Percentiles rank a stretch among this genome's conserved stretches.
Conservation (phyloP, 2,797 vertebrate genomes). For the Halcyon chelicuti region DNA sequence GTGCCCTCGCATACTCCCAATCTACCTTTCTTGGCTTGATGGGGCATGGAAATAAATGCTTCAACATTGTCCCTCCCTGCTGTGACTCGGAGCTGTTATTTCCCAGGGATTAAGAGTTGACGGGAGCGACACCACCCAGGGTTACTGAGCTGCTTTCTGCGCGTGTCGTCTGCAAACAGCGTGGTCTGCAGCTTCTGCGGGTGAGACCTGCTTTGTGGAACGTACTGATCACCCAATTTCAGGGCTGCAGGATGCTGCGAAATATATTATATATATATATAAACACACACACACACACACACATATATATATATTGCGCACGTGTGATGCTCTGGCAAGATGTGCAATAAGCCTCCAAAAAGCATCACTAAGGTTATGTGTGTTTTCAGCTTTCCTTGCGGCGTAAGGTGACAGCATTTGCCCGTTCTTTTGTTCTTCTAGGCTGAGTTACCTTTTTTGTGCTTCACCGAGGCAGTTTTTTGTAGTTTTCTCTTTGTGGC, state of each 20-base stretch:
- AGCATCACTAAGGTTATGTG: not conserved
- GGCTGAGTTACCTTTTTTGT: not conserved
- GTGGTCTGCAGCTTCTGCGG: fast-evolving
- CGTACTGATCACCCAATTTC: not conserved
- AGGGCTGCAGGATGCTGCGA: not conserved
- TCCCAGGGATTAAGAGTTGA: not conserved
- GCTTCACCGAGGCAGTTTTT: not conserved
- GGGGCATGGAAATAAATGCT: not conserved
- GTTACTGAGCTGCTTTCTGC: not conserved
- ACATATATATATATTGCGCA: too few relatives aligned
- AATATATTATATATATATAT: not conserved
- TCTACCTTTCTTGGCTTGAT: not conserved
- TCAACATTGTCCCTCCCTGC: fast-evolving
- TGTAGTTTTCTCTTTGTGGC: not conserved
- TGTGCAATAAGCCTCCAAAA: not conserved
- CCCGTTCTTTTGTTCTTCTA: not conserved
- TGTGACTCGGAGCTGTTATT: not conserved
- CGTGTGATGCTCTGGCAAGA: not conserved
- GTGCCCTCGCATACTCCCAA: not conserved
- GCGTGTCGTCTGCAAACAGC: not conserved
- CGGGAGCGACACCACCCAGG: not conserved
- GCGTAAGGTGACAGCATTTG: not conserved
- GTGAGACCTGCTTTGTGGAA: not conserved
- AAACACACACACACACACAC: too few relatives aligned
- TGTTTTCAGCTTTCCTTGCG: not conserved